Conservation (phyloP, 2,113 vertebrate species). For the Rynchops niger region DNA sequence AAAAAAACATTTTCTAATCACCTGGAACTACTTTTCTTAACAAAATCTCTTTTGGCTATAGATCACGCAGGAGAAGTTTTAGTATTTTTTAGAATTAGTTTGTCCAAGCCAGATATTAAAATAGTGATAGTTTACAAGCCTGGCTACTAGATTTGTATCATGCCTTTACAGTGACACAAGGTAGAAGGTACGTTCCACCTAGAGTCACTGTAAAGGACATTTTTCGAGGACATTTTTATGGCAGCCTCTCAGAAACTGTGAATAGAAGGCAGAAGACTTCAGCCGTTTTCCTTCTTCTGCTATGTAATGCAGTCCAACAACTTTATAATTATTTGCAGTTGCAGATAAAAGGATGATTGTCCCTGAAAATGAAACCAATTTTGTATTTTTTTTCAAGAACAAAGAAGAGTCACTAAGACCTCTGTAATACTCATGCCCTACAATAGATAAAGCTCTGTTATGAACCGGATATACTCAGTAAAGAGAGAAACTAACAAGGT, state of each 20-base stretch:
- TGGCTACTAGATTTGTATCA: background rate
- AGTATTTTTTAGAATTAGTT: background rate
- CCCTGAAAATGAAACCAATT: background rate
- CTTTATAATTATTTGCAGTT: background rate
- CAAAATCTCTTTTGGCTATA: background rate
- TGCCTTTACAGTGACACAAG: background rate
- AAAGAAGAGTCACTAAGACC: background rate
- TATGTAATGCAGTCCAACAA: background rate
- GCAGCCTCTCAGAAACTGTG: background rate
- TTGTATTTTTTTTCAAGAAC: background rate
- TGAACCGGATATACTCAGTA: background rate
- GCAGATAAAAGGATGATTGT: background rate
- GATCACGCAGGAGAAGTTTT: background rate
- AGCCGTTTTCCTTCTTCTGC: background rate
- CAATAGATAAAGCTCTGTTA: background rate
- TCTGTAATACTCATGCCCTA: background rate
- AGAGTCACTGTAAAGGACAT: background rate
- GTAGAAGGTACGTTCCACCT: background rate
- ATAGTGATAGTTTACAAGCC: background rate
- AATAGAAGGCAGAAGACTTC: background rate
- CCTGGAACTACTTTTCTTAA: background rate
- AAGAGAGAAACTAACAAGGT: slow-evolving; percentile 12
- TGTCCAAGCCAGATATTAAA: background rate
- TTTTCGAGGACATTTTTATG: background rate
- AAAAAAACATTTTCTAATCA: background rate